Base-by-base conservation (phyloP, 2,797 vertebrate genomes). In the Epinephelus awoara region DNA sequence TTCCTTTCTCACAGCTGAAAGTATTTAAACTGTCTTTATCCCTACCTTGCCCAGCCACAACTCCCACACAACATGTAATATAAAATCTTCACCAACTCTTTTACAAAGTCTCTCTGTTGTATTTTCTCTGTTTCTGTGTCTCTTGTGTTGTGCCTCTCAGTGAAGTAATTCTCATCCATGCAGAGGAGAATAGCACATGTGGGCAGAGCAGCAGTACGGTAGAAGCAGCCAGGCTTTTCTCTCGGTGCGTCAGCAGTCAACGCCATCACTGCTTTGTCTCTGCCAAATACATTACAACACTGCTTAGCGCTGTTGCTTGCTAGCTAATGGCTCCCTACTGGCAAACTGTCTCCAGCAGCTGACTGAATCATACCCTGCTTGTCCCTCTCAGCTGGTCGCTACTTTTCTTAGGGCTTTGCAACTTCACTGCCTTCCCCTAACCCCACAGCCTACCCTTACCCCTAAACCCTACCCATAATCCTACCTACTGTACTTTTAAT, bases 261-360 rank as follows among this genome's bases (percentile, higher is more conserved):
- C 82, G 49, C 79, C 84, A 89, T 90, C 77, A 9, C 84, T 59
- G 49, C 50, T 65, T 57, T 1, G 19, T 69, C 82, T 72, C 85
- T 93, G 92, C 92, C 93, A 94, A 88, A 92, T 54, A 27, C 85
- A 92, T 93, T 92, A 93, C 91, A 86, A 72, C 88, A 87, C 71
- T 72, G 80, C 73, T 91, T 78, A 85, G 89, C 21, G 9, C 77
- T 47, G 77, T 79, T 83, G 61, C 84, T 84, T 67, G 75, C 51
- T 46, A 77, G 79, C 83, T 92, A 90, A 92, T 89, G 79, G 84
- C 79, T 93, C 93, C 91, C 88, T 72, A 72, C 75, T 92, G 91
- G 79, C 84, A 80, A 77, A 85, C 75, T 55, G 62, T 87, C 72
- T 93, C 84, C 84, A 89, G 87, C 88, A 89, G 85, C 88, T 90